phyloP scores from a whole-genome alignment of 2,888 invertebrate species.

The Exocentrus adspersus region DNA sequence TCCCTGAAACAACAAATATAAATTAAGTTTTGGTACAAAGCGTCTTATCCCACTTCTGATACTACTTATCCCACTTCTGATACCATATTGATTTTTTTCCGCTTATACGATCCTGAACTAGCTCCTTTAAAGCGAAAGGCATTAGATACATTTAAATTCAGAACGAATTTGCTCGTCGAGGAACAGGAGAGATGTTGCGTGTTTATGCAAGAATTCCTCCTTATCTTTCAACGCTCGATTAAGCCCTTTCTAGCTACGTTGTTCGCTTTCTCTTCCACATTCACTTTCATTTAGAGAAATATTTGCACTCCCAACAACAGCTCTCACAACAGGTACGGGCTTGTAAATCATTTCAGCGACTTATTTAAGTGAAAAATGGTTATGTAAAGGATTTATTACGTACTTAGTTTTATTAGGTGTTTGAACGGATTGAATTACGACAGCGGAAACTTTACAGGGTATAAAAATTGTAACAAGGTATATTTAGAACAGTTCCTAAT shows the following conservation, averaged over 20 bases:
- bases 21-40: too few relatives aligned
- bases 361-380: background rate
- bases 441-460: too few relatives aligned
- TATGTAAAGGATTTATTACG: background rate
- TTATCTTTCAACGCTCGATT: background rate
- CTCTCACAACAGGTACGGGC: background rate
- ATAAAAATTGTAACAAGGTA: too few relatives aligned
- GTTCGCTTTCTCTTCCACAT: background rate
- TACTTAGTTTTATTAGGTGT: too few relatives aligned
- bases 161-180: background rate
- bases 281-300: background rate
- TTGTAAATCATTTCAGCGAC: background rate
- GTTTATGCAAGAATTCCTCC: background rate
- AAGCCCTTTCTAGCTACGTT: background rate
- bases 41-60: too few relatives aligned
- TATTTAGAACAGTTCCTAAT: too few relatives aligned
- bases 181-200: background rate
- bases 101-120: too few relatives aligned
- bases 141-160: background rate
- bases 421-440: too few relatives aligned
- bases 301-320: background rate
- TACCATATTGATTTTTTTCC: too few relatives aligned
- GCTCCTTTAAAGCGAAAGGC: background rate
- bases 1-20: slow-evolving; percentile 74
- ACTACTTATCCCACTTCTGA: too few relatives aligned